Conservation (phyloP, 92 coral and sea anemone species). For the Siderastrea radians region DNA sequence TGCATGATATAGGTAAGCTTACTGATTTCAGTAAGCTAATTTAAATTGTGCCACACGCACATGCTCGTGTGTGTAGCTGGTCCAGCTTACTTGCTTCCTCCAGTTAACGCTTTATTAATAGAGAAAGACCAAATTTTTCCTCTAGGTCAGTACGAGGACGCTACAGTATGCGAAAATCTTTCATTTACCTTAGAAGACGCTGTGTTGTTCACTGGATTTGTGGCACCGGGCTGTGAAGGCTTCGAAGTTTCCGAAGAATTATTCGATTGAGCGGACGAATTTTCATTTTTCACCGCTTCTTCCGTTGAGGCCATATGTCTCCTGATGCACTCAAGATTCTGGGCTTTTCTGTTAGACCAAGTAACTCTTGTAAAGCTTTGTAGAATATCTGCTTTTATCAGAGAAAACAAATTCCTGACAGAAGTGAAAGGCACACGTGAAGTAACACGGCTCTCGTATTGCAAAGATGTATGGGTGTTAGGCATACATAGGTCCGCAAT, state of each 20-base stretch:
- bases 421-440: slow-evolving; percentile 41
- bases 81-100: not conserved
- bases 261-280: slow-evolving; percentile 52
- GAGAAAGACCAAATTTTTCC: not conserved
- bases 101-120: not conserved
- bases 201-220: slow-evolving; percentile 20
- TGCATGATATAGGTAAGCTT: too few species aligned
- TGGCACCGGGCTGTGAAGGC: slow-evolving; percentile 20
- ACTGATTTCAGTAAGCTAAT: too few species aligned
- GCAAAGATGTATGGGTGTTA: slow-evolving; percentile 35
- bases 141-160: not conserved
- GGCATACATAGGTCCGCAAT: not conserved
- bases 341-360: slow-evolving; percentile 1
- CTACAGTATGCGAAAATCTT: not conserved
- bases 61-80: too few species aligned
- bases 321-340: slow-evolving; percentile 19
- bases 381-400: not conserved
- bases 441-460: not conserved
- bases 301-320: slow-evolving; percentile 72
- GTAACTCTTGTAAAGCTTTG: not conserved
- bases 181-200: slow-evolving; percentile 31
- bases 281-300: slow-evolving; percentile 69
- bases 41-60: too few species aligned
- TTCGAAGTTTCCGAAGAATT: slow-evolving; percentile 63
- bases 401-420: not conserved